phyloP scores from a whole-genome alignment of 1,140 invertebrate genomes.

The Drosophila kanapiae region DNA sequence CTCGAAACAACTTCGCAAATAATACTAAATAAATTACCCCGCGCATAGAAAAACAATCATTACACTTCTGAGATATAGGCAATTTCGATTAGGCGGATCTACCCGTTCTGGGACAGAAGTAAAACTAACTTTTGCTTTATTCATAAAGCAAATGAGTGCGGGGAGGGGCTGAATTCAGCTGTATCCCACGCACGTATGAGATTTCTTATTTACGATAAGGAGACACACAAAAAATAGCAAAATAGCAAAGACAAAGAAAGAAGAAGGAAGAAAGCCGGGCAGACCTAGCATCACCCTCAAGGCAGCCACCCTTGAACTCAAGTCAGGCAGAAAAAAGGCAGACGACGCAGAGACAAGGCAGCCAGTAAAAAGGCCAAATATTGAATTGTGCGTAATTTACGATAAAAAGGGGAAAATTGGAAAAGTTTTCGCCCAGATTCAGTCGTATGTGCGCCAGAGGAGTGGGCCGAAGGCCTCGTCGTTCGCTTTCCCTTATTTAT shows the following conservation, averaged over 20 bases:
- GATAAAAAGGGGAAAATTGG: slow-evolving; percentile 85
- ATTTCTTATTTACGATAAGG: slow-evolving; percentile 85
- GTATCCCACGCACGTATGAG: slow-evolving; percentile 76
- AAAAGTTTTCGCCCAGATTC: slow-evolving; percentile 68
- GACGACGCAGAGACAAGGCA: slow-evolving; percentile 65
- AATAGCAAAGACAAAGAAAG: slow-evolving; percentile 67
- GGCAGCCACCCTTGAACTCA: slow-evolving; percentile 26
- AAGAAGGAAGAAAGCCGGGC: slow-evolving; percentile 27
- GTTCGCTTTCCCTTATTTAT: slow-evolving; percentile 71
- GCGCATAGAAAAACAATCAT: slow-evolving; percentile 77
- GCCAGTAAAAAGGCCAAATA: slow-evolving; percentile 83
- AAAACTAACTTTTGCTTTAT: slow-evolving; percentile 75
- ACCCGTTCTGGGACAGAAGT: slow-evolving; percentile 49
- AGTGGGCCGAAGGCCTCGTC: slow-evolving; percentile 26
- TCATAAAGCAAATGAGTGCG: slow-evolving; percentile 64
- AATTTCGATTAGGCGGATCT: slow-evolving; percentile 65
- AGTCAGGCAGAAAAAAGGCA: slow-evolving; percentile 81
- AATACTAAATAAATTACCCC: slow-evolving; percentile 76
- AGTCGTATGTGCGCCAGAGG: slow-evolving; percentile 27
- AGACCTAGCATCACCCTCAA: slow-evolving; percentile 13
- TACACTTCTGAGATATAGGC: slow-evolving; percentile 59
- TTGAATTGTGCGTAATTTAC: slow-evolving; percentile 84
- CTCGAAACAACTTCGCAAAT: slow-evolving; percentile 50
- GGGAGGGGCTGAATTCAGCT: not conserved
- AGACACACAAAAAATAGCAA: slow-evolving; percentile 78